Base-by-base conservation (phyloP, 2,113 vertebrate species). In the Ptyas mucosa region DNA sequence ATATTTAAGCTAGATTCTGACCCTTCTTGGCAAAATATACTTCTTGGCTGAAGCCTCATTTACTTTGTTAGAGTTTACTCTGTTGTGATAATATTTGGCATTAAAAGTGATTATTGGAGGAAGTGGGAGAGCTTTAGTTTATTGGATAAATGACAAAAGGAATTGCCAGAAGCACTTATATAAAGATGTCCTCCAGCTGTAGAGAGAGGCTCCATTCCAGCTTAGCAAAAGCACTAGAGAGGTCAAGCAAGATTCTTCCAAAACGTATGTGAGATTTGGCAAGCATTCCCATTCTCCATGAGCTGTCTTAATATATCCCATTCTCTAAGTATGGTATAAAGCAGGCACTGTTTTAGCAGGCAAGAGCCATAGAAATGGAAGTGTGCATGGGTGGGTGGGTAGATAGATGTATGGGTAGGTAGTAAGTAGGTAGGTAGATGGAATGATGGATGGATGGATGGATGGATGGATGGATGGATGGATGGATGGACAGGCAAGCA, bases 391-490 rank as follows among this genome's bases (percentile, higher is more conserved):
- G 11, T 69, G 69, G 69, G 15, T 26, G 3, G 58, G 4, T 11
- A 1, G 64, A 15, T 20, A 39, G n/a, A 39, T 39, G 5, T n/a
- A 75, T 75, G n/a, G 58, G n/a, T 15, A 21, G 54, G 6, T 55
- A 21, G 7, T 55, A 1, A 12, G 11, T 12, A 53, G 52, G 3
- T 12, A 5, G 54, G 1, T 20, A 21, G 23, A 3, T 8, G 6
- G 57, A 8, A n/a, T n/a, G 43, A 4, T 23, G 5, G 55, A 8
- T 57, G 15, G 55, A 2, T 58, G 7, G 55, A 8, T 57, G 7
- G 57, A 9, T 24, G 7, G 57, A 3, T 10, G 2, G 57, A 3
- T 10, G 2, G 8, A 3, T 9, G 8, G 54, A 0, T 6, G 5
- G 54, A 24, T 8, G 6, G 20, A 8, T 23, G 21, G 18, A 52